Evolutionary conservation across 2,113 vertebrate species (phyloP).

Genomic region (Melospiza georgiana): DNA sequence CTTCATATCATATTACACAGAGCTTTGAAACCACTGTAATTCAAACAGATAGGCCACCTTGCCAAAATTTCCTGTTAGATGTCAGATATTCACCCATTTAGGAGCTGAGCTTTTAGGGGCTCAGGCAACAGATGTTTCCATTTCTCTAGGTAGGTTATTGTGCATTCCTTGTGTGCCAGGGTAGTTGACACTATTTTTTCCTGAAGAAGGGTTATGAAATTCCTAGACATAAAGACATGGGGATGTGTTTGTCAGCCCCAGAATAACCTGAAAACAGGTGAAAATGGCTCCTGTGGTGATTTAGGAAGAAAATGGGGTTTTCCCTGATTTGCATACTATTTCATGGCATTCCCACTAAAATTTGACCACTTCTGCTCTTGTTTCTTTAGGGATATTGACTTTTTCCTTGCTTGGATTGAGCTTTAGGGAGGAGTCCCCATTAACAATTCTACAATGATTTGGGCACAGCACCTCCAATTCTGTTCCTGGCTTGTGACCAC

Average conservation of each 20-base stretch:
- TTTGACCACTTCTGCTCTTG: background rate
- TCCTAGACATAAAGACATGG: background rate
- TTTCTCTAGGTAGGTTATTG: background rate
- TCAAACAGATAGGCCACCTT: background rate
- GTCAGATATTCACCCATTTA: background rate
- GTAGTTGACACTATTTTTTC: background rate
- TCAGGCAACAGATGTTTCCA: background rate
- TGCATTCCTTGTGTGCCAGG: background rate
- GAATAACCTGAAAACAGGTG: background rate
- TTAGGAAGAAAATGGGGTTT: background rate
- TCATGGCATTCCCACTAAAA: background rate
- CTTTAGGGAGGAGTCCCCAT: background rate
- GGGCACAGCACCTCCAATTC: background rate
- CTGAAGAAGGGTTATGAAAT: background rate
- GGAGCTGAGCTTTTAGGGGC: background rate
- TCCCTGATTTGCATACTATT: background rate
- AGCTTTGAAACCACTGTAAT: background rate
- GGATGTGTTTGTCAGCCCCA: background rate
- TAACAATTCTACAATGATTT: background rate
- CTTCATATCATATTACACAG: background rate
- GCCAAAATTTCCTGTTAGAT: background rate
- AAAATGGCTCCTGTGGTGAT: background rate
- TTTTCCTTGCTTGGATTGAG: background rate
- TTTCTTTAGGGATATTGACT: background rate
- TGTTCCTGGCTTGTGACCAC: background rate